Evolutionary conservation across 2,797 vertebrate species (phyloP).

Genomic region (Anableps anableps): DNA sequence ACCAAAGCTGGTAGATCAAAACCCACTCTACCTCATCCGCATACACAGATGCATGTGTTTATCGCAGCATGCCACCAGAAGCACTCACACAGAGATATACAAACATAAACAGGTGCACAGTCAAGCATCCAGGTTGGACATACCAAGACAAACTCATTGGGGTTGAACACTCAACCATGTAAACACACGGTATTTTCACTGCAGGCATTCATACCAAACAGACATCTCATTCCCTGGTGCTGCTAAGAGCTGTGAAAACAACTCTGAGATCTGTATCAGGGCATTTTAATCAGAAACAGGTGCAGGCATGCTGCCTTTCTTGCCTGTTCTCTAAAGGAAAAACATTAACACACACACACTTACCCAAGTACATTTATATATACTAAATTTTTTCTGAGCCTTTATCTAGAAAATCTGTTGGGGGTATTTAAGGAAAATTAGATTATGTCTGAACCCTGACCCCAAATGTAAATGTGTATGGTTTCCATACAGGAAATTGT

Average conservation of each 20-base stretch:
- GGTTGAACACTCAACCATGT: slow-evolving; percentile 20
- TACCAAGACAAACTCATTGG: slow-evolving; percentile 26
- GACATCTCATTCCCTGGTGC: slow-evolving; percentile 58
- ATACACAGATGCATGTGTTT: slow-evolving; percentile 34
- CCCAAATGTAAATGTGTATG: slow-evolving; percentile 25
- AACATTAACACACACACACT: slow-evolving; percentile 7
- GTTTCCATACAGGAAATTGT: slow-evolving; percentile 58
- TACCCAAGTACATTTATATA: slow-evolving; percentile 9
- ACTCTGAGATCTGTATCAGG: slow-evolving; percentile 67
- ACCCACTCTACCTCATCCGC: slow-evolving; percentile 11
- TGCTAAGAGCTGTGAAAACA: slow-evolving; percentile 37
- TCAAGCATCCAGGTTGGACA: slow-evolving; percentile 16
- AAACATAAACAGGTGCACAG: slow-evolving; percentile 20
- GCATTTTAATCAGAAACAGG: slow-evolving; percentile 70
- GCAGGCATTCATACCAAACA: slow-evolving; percentile 54
- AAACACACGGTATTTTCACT: slow-evolving; percentile 22
- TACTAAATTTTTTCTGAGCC: slow-evolving; percentile 32
- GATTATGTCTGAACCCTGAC: slow-evolving; percentile 64
- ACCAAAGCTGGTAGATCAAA: slow-evolving; percentile 13
- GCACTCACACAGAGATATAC: slow-evolving; percentile 3
- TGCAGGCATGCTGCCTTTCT: slow-evolving; percentile 33
- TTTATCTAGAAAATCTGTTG: slow-evolving; percentile 64
- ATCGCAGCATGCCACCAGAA: slow-evolving; percentile 19
- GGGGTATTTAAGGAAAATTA: slow-evolving; percentile 61
- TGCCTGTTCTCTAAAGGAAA: slow-evolving; percentile 4